Evolutionary conservation across 1,140 invertebrate genomes (phyloP).

Genomic region (Drosophila lacteicornis): DNA sequence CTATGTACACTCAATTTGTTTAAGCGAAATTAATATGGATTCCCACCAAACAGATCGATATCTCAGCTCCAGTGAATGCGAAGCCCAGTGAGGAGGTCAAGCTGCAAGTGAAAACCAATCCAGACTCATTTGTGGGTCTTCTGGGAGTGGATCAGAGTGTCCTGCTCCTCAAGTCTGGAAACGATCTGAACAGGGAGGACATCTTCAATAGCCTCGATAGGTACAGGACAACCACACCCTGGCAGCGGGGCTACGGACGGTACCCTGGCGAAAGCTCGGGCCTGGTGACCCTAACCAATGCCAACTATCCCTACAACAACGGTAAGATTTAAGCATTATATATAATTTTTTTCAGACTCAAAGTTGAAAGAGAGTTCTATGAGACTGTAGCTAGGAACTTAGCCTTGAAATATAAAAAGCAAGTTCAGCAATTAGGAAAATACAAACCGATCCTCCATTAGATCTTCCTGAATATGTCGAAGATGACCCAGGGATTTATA

Average conservation of each 20-base stretch:
- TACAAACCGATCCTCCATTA: background rate
- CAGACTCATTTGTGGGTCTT: constrained; percentile 94
- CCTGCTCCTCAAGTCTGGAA: constrained; percentile 88
- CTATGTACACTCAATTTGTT: too few relatives aligned
- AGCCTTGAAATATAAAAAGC: background rate
- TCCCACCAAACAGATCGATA: constrained; percentile 71
- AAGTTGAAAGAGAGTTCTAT: too few relatives aligned
- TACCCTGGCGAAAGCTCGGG: constrained; percentile 74
- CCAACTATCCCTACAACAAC: constrained; percentile 68
- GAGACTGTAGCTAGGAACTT: background rate
- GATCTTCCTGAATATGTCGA: constrained; percentile 22
- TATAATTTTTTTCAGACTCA: background rate
- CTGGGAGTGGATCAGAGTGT: constrained; percentile 95
- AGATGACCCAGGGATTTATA: constrained; percentile 9
- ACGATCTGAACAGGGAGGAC: constrained; percentile 86
- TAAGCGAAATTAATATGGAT: constrained; percentile 84
- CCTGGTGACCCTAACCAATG: constrained; percentile 78
- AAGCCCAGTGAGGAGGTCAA: constrained; percentile 90
- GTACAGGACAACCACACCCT: constrained; percentile 67
- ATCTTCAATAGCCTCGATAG: constrained; percentile 81
- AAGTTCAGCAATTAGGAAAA: background rate
- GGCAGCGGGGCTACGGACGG: constrained; percentile 58
- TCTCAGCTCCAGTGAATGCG: constrained; percentile 84
- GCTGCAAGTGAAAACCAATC: constrained; percentile 90
- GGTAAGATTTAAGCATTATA: constrained; percentile 54